Evolutionary conservation across 2,797 vertebrate genomes (phyloP).

Genomic region (Perodicticus potto): DNA sequence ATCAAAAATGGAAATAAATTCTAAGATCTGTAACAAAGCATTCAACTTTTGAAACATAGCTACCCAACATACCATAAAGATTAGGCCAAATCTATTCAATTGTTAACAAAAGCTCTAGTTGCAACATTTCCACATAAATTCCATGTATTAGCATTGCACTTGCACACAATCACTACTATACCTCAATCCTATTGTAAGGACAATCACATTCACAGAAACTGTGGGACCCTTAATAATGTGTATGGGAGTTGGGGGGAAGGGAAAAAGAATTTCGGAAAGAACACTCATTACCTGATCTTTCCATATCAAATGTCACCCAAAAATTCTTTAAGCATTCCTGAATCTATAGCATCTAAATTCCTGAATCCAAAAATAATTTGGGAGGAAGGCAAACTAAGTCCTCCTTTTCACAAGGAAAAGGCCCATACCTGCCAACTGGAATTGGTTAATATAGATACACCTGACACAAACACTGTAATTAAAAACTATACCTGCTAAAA

Average conservation of each 20-base stretch:
- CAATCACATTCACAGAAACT: background rate
- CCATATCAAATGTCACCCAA: constrained; percentile 75
- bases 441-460: background rate
- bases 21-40: constrained; percentile 30
- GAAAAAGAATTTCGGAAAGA: constrained; percentile 42
- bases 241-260: constrained; percentile 50
- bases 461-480: constrained; percentile 3
- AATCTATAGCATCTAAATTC: background rate
- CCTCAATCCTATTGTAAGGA: background rate
- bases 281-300: constrained; percentile 5
- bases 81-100: background rate
- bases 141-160: background rate
- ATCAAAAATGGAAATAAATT: constrained; percentile 39
- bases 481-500: constrained; percentile 53
- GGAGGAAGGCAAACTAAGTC: background rate
- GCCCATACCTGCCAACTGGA: background rate
- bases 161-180: background rate
- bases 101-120: background rate
- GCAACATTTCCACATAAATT: background rate
- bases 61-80: background rate
- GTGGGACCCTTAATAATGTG: constrained; percentile 24
- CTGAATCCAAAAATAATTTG: background rate
- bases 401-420: constrained; percentile 54
- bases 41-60: constrained; percentile 36
- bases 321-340: constrained; percentile 71